A percentile compares a stretch with the other conserved stretches of the same genome.
Evolutionary conservation across 2,797 vertebrate genomes (phyloP).

Genomic region (Hippopotamyrus pictus): DNA sequence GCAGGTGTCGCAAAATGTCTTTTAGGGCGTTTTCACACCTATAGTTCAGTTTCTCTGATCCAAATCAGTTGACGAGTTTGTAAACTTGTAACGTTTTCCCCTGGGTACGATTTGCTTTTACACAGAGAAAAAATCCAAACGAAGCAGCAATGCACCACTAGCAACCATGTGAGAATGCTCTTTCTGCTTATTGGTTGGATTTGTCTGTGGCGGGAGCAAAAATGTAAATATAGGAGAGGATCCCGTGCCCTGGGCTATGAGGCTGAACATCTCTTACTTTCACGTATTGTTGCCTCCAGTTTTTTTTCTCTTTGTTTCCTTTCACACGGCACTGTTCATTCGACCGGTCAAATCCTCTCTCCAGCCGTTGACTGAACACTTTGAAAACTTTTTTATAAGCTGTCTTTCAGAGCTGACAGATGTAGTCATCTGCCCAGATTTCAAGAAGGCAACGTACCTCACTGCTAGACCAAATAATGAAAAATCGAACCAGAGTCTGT

Average conservation of each 20-base stretch:
- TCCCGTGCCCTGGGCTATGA: background rate
- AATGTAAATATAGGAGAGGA: background rate
- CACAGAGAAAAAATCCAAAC: background rate
- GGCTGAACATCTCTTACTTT: background rate
- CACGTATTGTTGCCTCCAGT: background rate
- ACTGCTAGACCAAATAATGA: background rate
- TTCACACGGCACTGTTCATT: background rate
- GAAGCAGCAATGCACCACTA: background rate
- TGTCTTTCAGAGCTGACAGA: too few species aligned
- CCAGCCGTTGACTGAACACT: background rate
- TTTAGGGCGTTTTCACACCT: background rate
- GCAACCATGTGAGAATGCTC: background rate
- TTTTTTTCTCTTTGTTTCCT: background rate
- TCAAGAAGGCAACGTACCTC: background rate
- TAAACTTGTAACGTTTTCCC: background rate
- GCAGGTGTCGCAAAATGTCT: background rate
- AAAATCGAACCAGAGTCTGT: background rate
- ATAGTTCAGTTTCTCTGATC: background rate
- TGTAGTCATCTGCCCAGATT: background rate
- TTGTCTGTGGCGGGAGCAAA: background rate
- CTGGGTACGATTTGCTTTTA: background rate
- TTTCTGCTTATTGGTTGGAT: background rate
- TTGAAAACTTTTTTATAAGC: background rate
- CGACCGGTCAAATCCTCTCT: background rate
- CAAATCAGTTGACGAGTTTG: background rate